phyloP scores from a whole-genome alignment of 2,113 vertebrate species.

The Chaetorhynchus papuensis region DNA sequence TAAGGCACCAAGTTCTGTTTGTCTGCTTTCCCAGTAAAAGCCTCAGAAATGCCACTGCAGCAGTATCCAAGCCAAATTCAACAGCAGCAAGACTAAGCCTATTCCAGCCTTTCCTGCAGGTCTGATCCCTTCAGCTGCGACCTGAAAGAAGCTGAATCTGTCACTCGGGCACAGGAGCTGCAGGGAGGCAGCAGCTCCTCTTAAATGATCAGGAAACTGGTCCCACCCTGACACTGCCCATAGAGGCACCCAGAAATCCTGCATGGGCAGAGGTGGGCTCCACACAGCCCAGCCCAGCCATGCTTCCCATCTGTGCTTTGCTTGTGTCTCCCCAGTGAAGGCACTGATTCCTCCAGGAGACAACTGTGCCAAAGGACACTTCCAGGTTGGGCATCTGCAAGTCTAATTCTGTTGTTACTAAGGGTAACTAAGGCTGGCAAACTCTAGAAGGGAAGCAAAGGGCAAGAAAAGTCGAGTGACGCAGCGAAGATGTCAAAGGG shows the following conservation, averaged over 20 bases:
- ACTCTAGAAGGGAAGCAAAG: neutral
- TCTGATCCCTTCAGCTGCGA: neutral
- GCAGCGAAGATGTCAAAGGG: neutral
- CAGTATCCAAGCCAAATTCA: neutral
- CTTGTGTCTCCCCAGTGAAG: neutral
- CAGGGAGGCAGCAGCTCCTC: neutral
- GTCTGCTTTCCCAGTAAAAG: neutral
- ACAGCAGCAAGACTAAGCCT: neutral
- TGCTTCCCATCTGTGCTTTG: neutral
- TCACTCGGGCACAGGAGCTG: neutral
- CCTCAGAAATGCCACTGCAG: neutral
- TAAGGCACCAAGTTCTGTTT: neutral
- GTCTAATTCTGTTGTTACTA: neutral
- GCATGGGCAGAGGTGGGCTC: neutral
- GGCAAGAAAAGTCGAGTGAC: neutral
- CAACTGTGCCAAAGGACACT: neutral
- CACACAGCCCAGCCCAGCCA: neutral
- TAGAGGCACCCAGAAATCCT: neutral
- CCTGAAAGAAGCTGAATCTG: neutral
- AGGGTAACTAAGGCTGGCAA: neutral
- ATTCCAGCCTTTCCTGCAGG: neutral
- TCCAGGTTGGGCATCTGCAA: neutral
- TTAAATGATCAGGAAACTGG: neutral
- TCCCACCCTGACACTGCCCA: neutral
- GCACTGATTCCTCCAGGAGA: neutral